A percentile compares a stretch with the other conserved stretches of the same genome.
Conservation (phyloP, 2,888 invertebrate species). For the Linnaemya vulpina region DNA sequence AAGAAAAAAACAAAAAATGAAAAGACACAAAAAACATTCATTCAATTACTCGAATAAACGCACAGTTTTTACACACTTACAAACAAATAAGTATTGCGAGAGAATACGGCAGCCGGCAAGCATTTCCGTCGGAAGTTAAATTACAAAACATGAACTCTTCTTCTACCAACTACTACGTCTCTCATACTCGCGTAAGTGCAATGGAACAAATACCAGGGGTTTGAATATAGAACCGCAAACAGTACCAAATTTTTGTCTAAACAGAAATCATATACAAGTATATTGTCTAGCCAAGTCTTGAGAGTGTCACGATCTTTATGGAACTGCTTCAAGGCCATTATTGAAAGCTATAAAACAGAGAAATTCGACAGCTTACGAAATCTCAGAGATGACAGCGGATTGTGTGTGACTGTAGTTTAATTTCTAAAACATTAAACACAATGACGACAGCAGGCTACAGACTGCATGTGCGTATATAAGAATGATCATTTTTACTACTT, state of each 20-base stretch:
- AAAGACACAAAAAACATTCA: slow-evolving; percentile 29
- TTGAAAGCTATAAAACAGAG: no score
- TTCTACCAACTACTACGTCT: background rate
- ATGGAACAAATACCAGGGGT: background rate
- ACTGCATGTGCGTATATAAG: no score
- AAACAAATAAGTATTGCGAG: slow-evolving; percentile 53
- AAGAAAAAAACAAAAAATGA: slow-evolving; percentile 53
- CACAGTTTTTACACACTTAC: slow-evolving; percentile 28
- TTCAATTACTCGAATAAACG: slow-evolving; percentile 37
- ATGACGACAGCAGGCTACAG: no score
- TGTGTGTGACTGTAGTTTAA: no score
- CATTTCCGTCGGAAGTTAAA: slow-evolving; percentile 70
- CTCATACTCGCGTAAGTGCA: slow-evolving; percentile 5
- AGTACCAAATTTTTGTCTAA: background rate
- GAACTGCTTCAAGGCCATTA: no score
- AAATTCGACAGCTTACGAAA: no score
- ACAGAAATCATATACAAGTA: background rate
- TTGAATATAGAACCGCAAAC: background rate
- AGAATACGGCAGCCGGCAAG: slow-evolving; percentile 61
- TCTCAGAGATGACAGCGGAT: no score
- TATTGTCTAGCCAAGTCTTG: no score
- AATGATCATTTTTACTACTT: no score
- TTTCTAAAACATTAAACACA: no score
- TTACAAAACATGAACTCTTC: slow-evolving; percentile 66
- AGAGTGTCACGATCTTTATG: no score